A percentile compares a stretch with the other conserved stretches of the same genome.
Evolutionary conservation across 2,797 vertebrate species (phyloP).

Genomic region (Orestias chungarensis): DNA sequence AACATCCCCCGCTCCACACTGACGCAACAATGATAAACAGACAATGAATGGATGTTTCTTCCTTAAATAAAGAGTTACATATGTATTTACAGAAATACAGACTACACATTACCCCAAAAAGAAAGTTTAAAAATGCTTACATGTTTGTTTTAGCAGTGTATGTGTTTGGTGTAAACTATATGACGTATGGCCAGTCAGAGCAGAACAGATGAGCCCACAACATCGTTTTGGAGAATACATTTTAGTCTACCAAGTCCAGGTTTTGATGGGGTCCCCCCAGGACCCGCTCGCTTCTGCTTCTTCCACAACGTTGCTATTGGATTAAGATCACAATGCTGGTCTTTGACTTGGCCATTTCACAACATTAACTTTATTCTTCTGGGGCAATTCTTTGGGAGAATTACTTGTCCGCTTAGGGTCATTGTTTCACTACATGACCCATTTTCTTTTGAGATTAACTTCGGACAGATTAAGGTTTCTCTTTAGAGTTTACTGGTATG

Average conservation of each 20-base stretch:
- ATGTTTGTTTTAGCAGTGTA: not conserved
- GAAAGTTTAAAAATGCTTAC: not conserved
- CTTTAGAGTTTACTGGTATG: not conserved
- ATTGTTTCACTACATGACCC: not conserved
- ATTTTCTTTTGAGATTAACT: not conserved
- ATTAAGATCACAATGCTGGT: conserved; percentile 7
- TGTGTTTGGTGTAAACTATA: not conserved
- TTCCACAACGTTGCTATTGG: not conserved
- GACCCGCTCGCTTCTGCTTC: not conserved
- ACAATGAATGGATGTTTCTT: not conserved
- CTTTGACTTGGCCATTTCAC: conserved; percentile 7
- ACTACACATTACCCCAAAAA: not conserved
- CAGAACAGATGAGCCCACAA: not conserved
- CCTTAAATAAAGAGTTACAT: too few species aligned
- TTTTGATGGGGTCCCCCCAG: not conserved
- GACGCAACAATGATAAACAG: not conserved
- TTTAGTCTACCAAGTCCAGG: not conserved
- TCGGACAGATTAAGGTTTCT: conserved; percentile 2
- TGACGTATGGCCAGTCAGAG: not conserved
- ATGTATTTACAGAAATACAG: not conserved
- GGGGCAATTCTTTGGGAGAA: not conserved
- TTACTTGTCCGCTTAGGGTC: not conserved
- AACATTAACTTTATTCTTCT: conserved; percentile 18
- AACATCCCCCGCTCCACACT: not conserved
- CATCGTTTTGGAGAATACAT: not conserved